Conservation (phyloP, 1,140 invertebrate species). For the Cydia pomonella region DNA sequence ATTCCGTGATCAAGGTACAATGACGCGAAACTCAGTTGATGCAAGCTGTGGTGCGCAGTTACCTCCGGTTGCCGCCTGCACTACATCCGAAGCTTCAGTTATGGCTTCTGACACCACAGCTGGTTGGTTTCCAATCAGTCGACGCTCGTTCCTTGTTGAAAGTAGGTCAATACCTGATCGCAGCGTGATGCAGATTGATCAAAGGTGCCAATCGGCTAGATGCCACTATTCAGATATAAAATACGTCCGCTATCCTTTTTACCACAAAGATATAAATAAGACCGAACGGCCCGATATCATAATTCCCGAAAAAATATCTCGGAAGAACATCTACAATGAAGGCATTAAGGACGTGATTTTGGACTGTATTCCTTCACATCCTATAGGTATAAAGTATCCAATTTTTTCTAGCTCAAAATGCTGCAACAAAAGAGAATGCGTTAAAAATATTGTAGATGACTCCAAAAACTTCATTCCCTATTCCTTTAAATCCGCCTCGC, state of each 20-base stretch:
- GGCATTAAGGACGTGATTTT: neutral
- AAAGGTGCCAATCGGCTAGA: neutral
- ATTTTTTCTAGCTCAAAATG: neutral
- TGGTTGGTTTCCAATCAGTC: neutral
- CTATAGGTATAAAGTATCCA: neutral
- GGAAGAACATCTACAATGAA: neutral
- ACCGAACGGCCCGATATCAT: neutral
- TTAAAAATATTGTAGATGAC: neutral
- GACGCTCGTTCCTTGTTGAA: neutral
- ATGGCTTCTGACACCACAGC: conserved; percentile 38
- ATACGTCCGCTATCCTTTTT: neutral
- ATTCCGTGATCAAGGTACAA: conserved; percentile 57
- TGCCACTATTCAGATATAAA: neutral
- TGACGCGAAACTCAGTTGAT: conserved; percentile 55
- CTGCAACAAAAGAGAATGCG: neutral
- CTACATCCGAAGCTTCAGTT: conserved; percentile 40
- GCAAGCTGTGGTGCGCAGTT: conserved; percentile 42
- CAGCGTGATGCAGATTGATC: neutral
- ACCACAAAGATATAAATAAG: neutral
- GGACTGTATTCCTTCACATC: neutral
- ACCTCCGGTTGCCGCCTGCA: conserved; percentile 27
- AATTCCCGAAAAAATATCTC: neutral
- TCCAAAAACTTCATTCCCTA: neutral
- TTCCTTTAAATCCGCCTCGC: neutral
- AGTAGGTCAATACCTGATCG: neutral